Evolutionary conservation across 2,113 vertebrate species (phyloP), one percentile per base, ranked within the genome.

Genomic region (Tympanuchus pallidicinctus): DNA sequence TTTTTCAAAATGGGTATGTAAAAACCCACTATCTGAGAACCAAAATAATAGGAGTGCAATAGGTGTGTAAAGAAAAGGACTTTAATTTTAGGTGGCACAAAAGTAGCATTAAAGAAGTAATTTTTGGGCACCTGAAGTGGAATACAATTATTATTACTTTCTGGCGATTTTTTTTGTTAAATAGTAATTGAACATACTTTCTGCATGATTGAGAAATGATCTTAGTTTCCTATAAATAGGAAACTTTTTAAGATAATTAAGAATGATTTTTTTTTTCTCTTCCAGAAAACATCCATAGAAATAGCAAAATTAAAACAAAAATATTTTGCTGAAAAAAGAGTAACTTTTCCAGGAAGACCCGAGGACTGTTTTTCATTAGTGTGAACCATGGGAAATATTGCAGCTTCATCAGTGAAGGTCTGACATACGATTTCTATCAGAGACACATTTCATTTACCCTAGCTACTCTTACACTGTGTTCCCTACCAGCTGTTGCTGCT

Each of bases 391-490:
- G 93, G 96, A 97, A 96, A 95, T 94, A 94, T 45, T 83, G 87
- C 84, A 94, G 60, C 61, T 93, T 94, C 95, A 96, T 95, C 92
- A 90, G 86, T 75, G 92, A 92, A 94, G 88, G 36, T 18, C 74
- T 52, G 56, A 95, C 96, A 96, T 96, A 95, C 45, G 94, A 97
- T 96, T 97, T 97, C 86, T 93, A 97, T 95, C 96, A 96, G 96
- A 95, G 86, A 86, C 85, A 96, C 88, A 75, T 97, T 97, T 94
- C 67, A 83, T 94, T 94, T 96, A 96, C 92, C n/a, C 92, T 80
- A 38, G 66, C 63, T 91, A 64, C 66, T 90, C 77, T 80, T 90
- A 91, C 88, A 91, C 73, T 69, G 45, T 82, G 84, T 70, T 96
- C 77, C 80, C 89, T 78, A 94, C 92, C 93, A 96, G 93, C 95